Evolutionary conservation across 2,113 vertebrate species (phyloP).

Genomic region (Sphyrna mokarran): DNA sequence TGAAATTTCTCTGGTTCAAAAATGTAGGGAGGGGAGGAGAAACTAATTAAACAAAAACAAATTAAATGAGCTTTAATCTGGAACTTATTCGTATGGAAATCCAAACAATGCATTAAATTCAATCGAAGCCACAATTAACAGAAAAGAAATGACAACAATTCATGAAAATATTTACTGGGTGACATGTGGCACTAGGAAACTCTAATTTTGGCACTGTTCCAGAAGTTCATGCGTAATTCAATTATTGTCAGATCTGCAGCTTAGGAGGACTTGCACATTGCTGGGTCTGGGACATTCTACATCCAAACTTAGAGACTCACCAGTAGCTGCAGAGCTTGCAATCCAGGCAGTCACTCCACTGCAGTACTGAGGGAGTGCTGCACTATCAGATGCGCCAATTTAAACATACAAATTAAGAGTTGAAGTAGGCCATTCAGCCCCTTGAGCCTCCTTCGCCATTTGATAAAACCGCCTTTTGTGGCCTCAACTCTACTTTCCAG

Average conservation of each 20-base stretch:
- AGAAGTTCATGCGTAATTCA: background rate
- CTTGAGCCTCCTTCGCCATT: background rate
- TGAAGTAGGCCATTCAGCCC: background rate
- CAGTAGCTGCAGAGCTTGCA: background rate
- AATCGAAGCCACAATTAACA: background rate
- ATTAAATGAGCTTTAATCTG: background rate
- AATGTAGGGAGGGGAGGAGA: background rate
- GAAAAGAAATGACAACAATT: background rate
- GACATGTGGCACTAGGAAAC: background rate
- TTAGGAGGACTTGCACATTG: background rate
- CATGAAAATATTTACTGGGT: background rate
- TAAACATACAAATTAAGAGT: background rate
- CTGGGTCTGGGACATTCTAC: background rate
- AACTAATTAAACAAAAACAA: background rate
- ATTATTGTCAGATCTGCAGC: background rate
- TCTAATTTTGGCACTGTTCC: background rate
- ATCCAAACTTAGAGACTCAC: background rate
- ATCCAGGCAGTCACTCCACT: background rate
- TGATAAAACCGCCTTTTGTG: no score
- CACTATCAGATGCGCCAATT: background rate
- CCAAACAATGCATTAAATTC: background rate
- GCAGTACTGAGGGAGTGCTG: background rate
- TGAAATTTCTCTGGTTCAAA: background rate
- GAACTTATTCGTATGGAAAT: background rate
- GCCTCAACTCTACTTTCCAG: no score